Evolutionary conservation across 2,888 invertebrate species (phyloP).

Genomic region (Serrognathus titanus): DNA sequence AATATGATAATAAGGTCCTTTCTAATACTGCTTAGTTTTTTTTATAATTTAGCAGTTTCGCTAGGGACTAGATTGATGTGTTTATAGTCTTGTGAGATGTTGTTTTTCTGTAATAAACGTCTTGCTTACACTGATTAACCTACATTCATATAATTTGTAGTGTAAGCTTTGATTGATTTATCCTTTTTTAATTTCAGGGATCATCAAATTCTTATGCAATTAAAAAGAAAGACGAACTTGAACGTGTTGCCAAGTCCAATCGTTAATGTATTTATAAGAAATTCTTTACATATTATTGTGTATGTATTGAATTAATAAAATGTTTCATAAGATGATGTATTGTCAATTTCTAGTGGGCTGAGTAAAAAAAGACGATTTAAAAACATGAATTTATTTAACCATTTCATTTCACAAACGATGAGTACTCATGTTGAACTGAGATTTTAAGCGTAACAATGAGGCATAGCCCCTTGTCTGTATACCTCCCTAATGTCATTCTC

Average conservation of each 20-base stretch:
- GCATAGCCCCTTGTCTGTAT: conserved; percentile 38
- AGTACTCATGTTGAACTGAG: conserved; percentile 47
- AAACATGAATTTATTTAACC: conserved; percentile 48
- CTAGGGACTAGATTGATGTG: conserved; percentile 4
- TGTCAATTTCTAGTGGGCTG: neutral
- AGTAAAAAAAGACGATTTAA: conserved; percentile 26
- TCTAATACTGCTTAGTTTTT: conserved; percentile 8
- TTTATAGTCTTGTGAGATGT: neutral
- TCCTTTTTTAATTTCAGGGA: conserved; percentile 59
- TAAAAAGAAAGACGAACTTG: conserved; percentile 99
- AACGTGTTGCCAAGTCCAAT: conserved; percentile 99
- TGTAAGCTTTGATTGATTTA: neutral
- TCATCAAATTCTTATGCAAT: conserved; percentile 99
- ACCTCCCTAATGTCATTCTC: conserved; percentile 45
- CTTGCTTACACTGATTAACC: too few species aligned
- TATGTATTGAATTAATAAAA: conserved; percentile 15
- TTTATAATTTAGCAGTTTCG: conserved; percentile 5
- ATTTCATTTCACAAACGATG: conserved; percentile 47
- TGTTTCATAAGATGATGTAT: neutral
- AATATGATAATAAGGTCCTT: too few species aligned
- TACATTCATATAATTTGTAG: too few species aligned
- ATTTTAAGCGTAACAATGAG: conserved; percentile 47
- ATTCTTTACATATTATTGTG: conserved; percentile 18
- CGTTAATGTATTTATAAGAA: conserved; percentile 68
- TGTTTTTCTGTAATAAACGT: neutral